phyloP scores from a whole-genome alignment of 1,140 invertebrate genomes.

The Calosoma granatense region DNA sequence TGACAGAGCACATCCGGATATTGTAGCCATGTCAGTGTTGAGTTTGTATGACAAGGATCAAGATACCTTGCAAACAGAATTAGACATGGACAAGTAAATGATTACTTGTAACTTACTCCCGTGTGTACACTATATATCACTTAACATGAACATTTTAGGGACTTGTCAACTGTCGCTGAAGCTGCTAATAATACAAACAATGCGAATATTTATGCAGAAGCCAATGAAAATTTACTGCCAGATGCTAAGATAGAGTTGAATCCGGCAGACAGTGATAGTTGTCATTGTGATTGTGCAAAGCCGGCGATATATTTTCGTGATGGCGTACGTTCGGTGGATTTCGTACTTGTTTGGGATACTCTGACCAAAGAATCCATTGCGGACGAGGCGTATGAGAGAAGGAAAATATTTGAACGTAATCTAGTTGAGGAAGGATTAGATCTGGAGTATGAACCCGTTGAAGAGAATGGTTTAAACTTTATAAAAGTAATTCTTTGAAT shows the following conservation, averaged over 20 bases:
- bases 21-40: conserved; percentile 28
- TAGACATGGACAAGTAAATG: conserved; percentile 28
- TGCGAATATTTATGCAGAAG: background rate
- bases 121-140: too few relatives aligned
- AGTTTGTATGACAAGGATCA: conserved; percentile 25
- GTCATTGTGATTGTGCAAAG: conserved; percentile 26
- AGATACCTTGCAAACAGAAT: conserved; percentile 24
- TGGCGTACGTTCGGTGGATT: conserved; percentile 60
- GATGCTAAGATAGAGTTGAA: conserved; percentile 13
- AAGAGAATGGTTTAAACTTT: conserved; percentile 52
- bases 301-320: conserved; percentile 55
- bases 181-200: background rate
- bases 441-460: conserved; percentile 50
- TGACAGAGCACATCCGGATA: conserved; percentile 16
- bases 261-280: conserved; percentile 13
- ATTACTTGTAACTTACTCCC: too few relatives aligned
- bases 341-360: conserved; percentile 63
- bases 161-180: background rate
- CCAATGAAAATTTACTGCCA: conserved; percentile 2
- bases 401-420: conserved; percentile 54
- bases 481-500: conserved; percentile 47
- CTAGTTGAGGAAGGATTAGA: conserved; percentile 56
- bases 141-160: background rate
- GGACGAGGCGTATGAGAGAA: conserved; percentile 34
- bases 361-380: conserved; percentile 36